A percentile compares a stretch with the other conserved stretches of the same genome.
These are phyloP conservation scores for Argyrosomus regius DNA, from an alignment of 2,797 vertebrate species.

Conservation along the genomic window DNA sequence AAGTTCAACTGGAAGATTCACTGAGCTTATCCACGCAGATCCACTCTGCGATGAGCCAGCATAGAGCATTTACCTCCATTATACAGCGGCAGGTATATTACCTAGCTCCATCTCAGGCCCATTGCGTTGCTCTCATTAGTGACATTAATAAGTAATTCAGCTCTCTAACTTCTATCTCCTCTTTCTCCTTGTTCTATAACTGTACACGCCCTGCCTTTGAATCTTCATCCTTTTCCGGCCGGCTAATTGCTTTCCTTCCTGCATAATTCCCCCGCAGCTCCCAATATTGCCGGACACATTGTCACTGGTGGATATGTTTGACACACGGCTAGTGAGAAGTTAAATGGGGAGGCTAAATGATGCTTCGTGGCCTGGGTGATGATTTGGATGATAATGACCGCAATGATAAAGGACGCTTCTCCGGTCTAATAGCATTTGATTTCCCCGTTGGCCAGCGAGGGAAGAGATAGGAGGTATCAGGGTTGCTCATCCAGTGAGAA, in stretches of 20 bases:
- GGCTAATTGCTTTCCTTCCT: slow-evolving; percentile 81
- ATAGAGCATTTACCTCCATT: slow-evolving; percentile 52
- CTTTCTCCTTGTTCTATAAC: slow-evolving; percentile 66
- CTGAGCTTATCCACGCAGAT: slow-evolving; percentile 16
- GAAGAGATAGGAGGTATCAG: slow-evolving; percentile 75
- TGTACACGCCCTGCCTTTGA: slow-evolving; percentile 70
- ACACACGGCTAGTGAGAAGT: slow-evolving; percentile 77
- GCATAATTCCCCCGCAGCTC: slow-evolving; percentile 74
- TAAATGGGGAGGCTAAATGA: slow-evolving; percentile 80
- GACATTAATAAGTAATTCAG: slow-evolving; percentile 78
- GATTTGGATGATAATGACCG: slow-evolving; percentile 79
- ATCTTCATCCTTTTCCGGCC: slow-evolving; percentile 64
- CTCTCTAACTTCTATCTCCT: slow-evolving; percentile 58
- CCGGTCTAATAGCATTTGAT: slow-evolving; percentile 82
- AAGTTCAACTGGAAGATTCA: not conserved
- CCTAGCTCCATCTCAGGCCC: slow-evolving; percentile 49
- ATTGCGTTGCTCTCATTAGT: slow-evolving; percentile 73
- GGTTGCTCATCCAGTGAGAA: slow-evolving; percentile 79
- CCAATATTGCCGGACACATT: slow-evolving; percentile 75
- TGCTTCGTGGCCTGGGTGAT: slow-evolving; percentile 75
- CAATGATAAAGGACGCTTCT: slow-evolving; percentile 79
- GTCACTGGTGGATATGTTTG: slow-evolving; percentile 74
- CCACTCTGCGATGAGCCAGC: slow-evolving; percentile 16
- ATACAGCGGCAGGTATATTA: slow-evolving; percentile 62
- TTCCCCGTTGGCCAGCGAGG: slow-evolving; percentile 77